These are phyloP conservation scores for Scomberomorus guttatus DNA, from an alignment of 2,797 vertebrate species.

Conservation along the genomic window DNA sequence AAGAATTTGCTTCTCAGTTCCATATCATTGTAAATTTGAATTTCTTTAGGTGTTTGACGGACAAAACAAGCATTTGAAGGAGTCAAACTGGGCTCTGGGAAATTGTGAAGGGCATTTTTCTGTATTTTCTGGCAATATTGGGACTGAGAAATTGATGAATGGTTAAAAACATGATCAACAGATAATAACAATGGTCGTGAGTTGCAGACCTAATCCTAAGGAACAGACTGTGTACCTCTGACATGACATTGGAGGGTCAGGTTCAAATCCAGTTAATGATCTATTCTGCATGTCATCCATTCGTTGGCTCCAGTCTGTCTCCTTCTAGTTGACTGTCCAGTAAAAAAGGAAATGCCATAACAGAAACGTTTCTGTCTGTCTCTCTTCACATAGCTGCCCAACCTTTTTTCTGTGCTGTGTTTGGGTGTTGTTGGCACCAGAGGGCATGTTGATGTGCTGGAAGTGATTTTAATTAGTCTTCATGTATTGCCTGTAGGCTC, in stretches of 20 bases:
- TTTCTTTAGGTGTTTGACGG: neutral
- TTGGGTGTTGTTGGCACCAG: slow-evolving; percentile 47
- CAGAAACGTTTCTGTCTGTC: slow-evolving; percentile 9
- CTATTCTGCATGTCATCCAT: neutral
- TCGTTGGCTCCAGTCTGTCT: slow-evolving; percentile 6
- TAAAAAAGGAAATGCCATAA: slow-evolving; percentile 4
- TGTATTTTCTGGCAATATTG: neutral
- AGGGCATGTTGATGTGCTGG: slow-evolving; percentile 42
- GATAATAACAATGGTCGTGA: neutral
- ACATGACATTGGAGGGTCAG: neutral
- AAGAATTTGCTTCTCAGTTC: neutral
- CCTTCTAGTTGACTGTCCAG: neutral
- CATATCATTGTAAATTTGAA: neutral
- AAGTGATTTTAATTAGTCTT: slow-evolving; percentile 59
- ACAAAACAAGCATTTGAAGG: neutral
- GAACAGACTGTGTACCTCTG: neutral
- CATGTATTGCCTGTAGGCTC: slow-evolving; percentile 28
- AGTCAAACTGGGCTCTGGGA: no score
- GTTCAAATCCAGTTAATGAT: slow-evolving; percentile 8
- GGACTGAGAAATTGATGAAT: neutral
- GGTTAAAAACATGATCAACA: neutral
- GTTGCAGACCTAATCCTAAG: neutral
- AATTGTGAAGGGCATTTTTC: neutral
- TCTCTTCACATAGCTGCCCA: slow-evolving; percentile 13
- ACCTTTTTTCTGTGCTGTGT: slow-evolving; percentile 16